Evolutionary conservation across 2,888 invertebrate species (phyloP), one percentile per base, ranked within the genome.

Genomic region (Brachylomia viminalis): DNA sequence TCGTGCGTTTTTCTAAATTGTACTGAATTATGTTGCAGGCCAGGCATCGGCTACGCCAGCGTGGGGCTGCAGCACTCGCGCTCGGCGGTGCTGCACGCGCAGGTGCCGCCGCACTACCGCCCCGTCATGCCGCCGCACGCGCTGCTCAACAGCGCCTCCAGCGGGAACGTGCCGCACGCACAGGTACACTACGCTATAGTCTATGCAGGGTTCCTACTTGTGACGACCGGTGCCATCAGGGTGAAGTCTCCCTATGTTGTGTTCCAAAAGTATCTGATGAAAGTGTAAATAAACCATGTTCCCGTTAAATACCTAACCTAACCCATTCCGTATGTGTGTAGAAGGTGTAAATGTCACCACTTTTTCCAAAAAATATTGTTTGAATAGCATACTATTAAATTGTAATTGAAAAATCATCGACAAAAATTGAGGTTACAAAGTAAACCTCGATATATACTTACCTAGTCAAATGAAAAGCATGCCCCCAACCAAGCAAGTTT

Each of bases 41-140:
- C 96, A 90, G 95, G 95, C 92, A 90, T 95, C 82, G 95, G 95
- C 42, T 94, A 96, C 94, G 88, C 93, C 90, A 92, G 93, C 91
- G 94, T 95, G 89, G 95, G 96, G 79, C 94, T 97, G 75, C 97
- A 97, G 92, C 97, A 98, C 93, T 98, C 98, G 86, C 98, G 98
- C 85, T 98, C 98, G 47, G 98, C 98, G 88, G 97, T 98, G 89
- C 96, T 98, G 88, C 97, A 98, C 90, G 96, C 96, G 86, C 97
- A 97, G 89, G 96, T 96, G 86, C 96, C 95, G 86, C 96, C 95
- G 80, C 96, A 96, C 92, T 96, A 95, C 91, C 95, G 96, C 85
- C 96, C 96, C 82, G 95, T 95, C 86, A 92, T 95, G 94, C 96
- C 95, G 82, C 94, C 95, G 77, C 95, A 95, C 86, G 93, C 95